Evolutionary conservation across 2,888 invertebrate genomes (phyloP).

Genomic region (Pimpla rufipes): DNA sequence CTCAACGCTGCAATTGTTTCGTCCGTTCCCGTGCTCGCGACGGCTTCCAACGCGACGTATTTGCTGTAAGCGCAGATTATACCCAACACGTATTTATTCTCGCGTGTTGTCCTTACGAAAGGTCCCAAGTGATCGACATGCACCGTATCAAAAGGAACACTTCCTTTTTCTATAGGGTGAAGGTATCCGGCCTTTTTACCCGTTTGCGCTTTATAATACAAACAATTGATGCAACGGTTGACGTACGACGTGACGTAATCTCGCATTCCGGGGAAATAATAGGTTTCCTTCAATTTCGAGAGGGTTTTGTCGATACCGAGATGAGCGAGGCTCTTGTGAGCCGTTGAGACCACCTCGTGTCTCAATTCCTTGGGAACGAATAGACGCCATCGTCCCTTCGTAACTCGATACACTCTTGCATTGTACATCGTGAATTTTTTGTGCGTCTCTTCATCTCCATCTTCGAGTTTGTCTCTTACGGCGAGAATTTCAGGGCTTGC

Average conservation of each 20-base stretch:
- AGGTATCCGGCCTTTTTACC: slow-evolving; percentile 61
- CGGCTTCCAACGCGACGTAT: slow-evolving; percentile 56
- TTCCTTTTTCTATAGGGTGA: slow-evolving; percentile 14
- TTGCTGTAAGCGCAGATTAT: slow-evolving; percentile 57
- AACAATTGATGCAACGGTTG: slow-evolving; percentile 65
- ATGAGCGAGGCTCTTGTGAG: slow-evolving; percentile 60
- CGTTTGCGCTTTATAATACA: slow-evolving; percentile 59
- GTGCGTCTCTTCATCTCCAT: slow-evolving; percentile 60
- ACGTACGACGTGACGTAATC: slow-evolving; percentile 63
- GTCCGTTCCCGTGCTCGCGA: slow-evolving; percentile 46
- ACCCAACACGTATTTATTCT: slow-evolving; percentile 21
- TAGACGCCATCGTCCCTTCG: slow-evolving; percentile 54
- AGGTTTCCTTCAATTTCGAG: slow-evolving; percentile 57
- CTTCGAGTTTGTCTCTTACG: slow-evolving; percentile 63
- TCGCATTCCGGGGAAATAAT: slow-evolving; percentile 69
- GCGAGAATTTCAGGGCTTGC: slow-evolving; percentile 47
- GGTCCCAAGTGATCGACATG: slow-evolving; percentile 57
- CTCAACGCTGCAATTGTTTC: slow-evolving; percentile 24
- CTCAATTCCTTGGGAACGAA: slow-evolving; percentile 57
- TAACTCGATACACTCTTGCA: slow-evolving; percentile 65
- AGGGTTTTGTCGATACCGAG: slow-evolving; percentile 67
- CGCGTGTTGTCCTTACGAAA: neutral
- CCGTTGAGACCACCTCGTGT: slow-evolving; percentile 47
- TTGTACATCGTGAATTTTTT: slow-evolving; percentile 65
- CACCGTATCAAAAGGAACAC: slow-evolving; percentile 48